Conservation (phyloP, 1,140 invertebrate genomes). For the Euura lappo region DNA sequence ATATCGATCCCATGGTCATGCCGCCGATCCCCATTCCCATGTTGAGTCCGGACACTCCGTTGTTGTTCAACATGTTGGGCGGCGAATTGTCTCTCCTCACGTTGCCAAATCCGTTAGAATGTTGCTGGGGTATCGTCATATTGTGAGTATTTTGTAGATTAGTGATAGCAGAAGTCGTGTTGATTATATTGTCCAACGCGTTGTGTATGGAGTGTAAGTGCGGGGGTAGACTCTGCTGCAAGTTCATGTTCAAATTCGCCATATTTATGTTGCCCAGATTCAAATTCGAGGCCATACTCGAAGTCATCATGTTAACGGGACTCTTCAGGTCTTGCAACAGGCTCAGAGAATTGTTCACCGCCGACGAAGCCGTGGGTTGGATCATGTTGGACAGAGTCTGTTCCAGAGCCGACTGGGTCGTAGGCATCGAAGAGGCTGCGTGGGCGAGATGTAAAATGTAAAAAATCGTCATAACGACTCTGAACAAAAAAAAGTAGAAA, state of each 20-base stretch:
- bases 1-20: constrained; percentile 67
- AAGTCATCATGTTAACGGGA: constrained; percentile 48
- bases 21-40: constrained; percentile 57
- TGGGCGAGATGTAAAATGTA: neutral
- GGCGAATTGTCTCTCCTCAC: constrained; percentile 59
- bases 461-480: no score
- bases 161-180: constrained; percentile 35
- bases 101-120: constrained; percentile 57
- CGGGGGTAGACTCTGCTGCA: constrained; percentile 42
- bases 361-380: constrained; percentile 38
- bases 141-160: constrained; percentile 49
- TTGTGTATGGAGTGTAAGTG: constrained; percentile 47
- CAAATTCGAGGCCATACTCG: constrained; percentile 44
- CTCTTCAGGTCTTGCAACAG: constrained; percentile 49
- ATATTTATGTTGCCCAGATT: constrained; percentile 48
- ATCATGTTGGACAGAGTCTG: constrained; percentile 46
- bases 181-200: constrained; percentile 52
- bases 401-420: constrained; percentile 45
- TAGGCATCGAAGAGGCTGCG: constrained; percentile 42
- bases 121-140: constrained; percentile 48
- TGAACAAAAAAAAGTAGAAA: neutral
- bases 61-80: constrained; percentile 61
- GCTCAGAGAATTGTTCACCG: constrained; percentile 44
- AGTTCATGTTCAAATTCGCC: constrained; percentile 46
- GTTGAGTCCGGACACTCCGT: constrained; percentile 55